These are phyloP conservation scores for Microplitis manilae DNA, from an alignment of 2,888 invertebrate species.

Conservation along the genomic window DNA sequence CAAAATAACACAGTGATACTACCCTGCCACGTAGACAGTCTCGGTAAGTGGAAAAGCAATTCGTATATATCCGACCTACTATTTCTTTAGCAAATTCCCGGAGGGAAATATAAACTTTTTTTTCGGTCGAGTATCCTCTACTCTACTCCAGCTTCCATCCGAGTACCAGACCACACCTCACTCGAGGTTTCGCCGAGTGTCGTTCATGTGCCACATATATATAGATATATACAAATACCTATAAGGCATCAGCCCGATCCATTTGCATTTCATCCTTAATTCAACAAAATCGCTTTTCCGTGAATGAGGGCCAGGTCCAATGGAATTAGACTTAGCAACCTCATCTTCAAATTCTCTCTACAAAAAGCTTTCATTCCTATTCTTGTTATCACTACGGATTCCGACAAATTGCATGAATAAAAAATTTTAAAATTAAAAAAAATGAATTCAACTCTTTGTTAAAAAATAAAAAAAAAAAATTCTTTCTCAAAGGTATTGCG, in stretches of 20 bases:
- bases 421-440: background rate
- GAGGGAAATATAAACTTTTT: conserved; percentile 31
- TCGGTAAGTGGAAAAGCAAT: conserved; percentile 73
- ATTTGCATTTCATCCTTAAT: conserved; percentile 40
- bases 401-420: conserved; percentile 3
- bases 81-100: conserved; percentile 32
- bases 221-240: background rate
- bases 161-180: background rate
- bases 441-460: background rate
- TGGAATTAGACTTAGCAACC: background rate
- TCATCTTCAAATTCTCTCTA: conserved; percentile 8
- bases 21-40: conserved; percentile 82
- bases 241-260: conserved; percentile 1
- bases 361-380: background rate
- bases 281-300: conserved; percentile 31
- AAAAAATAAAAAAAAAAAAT: conserved; percentile 1
- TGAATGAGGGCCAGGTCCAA: background rate
- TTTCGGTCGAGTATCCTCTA: background rate
- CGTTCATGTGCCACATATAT: background rate
- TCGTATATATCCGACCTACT: background rate
- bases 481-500: conserved; percentile 49
- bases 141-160: background rate
- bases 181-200: background rate
- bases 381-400: background rate
- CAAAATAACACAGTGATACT: conserved; percentile 85